Conservation (phyloP, 2,113 vertebrate species). For the Triplophysa dalaica region DNA sequence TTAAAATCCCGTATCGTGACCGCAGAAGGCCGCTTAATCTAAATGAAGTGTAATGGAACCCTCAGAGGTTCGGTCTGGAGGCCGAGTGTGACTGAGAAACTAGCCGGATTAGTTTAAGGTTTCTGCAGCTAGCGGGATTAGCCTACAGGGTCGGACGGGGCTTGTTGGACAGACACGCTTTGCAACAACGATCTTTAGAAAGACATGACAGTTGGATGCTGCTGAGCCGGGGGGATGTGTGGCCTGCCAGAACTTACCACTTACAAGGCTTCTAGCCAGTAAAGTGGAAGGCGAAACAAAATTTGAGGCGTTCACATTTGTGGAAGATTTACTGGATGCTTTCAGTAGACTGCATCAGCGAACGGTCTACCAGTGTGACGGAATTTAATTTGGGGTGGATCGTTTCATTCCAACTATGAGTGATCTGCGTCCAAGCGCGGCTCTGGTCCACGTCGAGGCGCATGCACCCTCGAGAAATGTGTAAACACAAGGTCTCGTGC, state of each 20-base stretch:
- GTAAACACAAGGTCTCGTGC: constrained; percentile 31
- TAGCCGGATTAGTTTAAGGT: constrained; percentile 70
- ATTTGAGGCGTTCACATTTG: constrained; percentile 15
- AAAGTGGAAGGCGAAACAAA: constrained; percentile 23
- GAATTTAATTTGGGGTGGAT: constrained; percentile 41
- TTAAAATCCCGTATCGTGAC: constrained; percentile 47
- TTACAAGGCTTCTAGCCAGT: constrained; percentile 44
- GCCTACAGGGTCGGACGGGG: constrained; percentile 54
- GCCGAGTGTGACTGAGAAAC: constrained; percentile 59
- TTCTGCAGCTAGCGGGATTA: constrained; percentile 72
- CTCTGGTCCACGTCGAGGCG: constrained; percentile 13
- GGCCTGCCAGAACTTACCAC: constrained; percentile 29
- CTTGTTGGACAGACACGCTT: constrained; percentile 57
- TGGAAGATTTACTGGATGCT: constrained; percentile 43
- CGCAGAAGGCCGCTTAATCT: constrained; percentile 55
- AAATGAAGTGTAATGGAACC: constrained; percentile 55
- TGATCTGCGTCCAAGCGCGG: constrained; percentile 20
- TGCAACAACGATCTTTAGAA: constrained; percentile 59
- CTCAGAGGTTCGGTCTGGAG: constrained; percentile 54
- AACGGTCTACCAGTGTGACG: constrained; percentile 47
- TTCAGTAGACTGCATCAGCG: constrained; percentile 56
- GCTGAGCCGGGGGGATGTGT: constrained; percentile 51
- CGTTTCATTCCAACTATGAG: constrained; percentile 37
- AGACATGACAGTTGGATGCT: constrained; percentile 53
- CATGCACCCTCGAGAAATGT: constrained; percentile 2